These are phyloP conservation scores for Helogale parvula DNA, from an alignment of 2,113 vertebrate species.

Conservation along the genomic window DNA sequence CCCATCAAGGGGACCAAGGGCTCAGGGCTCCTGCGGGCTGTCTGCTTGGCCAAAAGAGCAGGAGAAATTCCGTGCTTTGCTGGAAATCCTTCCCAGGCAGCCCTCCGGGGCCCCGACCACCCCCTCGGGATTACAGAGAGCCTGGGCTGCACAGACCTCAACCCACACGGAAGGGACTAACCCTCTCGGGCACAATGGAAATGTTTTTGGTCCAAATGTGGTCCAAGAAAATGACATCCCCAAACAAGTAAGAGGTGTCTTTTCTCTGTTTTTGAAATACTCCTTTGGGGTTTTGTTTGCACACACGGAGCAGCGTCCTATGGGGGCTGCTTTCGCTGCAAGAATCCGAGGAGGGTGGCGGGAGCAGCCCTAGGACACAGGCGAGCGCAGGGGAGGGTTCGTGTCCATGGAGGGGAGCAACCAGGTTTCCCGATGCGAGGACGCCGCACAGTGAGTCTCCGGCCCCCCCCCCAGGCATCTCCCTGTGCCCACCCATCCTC, in stretches of 20 bases:
- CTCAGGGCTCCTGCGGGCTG: not conserved
- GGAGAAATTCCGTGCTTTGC: not conserved
- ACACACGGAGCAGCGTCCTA: not conserved
- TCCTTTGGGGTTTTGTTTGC: not conserved
- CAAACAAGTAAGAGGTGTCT: not conserved
- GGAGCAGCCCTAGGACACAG: not conserved
- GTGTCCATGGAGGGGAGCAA: accelerated
- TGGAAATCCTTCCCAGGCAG: not conserved
- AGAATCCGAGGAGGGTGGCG: not conserved
- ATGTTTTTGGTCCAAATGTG: not conserved
- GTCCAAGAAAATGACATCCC: not conserved
- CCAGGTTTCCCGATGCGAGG: not conserved
- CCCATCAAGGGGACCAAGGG: not conserved
- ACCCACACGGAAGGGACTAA: not conserved
- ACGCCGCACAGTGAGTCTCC: not conserved
- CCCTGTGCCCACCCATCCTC: no score
- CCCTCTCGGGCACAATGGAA: not conserved
- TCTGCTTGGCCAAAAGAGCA: not conserved
- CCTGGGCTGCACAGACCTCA: not conserved
- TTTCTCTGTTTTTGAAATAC: not conserved
- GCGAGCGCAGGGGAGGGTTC: accelerated
- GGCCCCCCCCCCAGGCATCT: accelerated
- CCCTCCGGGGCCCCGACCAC: not conserved
- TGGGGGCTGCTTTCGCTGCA: not conserved
- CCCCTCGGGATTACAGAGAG: not conserved